Evolutionary conservation across 2,888 invertebrate genomes (phyloP).

Genomic region (Pristionchus mayeri): DNA sequence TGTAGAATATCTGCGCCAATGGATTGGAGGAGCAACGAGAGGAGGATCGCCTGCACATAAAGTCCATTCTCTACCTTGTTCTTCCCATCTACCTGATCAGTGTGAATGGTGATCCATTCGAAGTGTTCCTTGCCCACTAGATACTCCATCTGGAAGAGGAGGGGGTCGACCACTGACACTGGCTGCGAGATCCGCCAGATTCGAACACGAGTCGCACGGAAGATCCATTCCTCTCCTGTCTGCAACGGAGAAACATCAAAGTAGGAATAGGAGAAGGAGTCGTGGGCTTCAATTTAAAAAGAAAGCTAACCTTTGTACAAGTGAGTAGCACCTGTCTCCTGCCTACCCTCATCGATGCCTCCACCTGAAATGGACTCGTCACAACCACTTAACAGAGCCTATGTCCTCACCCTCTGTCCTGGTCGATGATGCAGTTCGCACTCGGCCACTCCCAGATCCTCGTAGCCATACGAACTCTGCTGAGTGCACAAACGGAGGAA

Average conservation of each 20-base stretch:
- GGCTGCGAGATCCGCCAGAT: conserved; percentile 88
- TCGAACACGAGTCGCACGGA: conserved; percentile 94
- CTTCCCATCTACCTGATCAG: conserved; percentile 57
- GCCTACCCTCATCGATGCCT: conserved; percentile 28
- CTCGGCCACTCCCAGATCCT: conserved; percentile 85
- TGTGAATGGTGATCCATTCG: conserved; percentile 91
- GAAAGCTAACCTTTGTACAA: conserved; percentile 19
- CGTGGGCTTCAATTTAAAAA: not conserved
- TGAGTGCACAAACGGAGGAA: conserved; percentile 89
- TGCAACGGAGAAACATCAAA: conserved; percentile 70
- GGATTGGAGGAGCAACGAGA: conserved; percentile 91
- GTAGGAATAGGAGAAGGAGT: not conserved
- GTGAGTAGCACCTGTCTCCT: conserved; percentile 42
- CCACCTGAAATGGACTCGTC: not conserved
- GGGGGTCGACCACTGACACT: conserved; percentile 52
- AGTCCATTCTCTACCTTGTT: not conserved
- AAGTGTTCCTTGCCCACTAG: conserved; percentile 83
- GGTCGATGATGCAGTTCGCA: conserved; percentile 33
- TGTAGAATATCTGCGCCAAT: conserved; percentile 91
- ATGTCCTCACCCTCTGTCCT: not conserved
- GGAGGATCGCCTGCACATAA: conserved; percentile 85
- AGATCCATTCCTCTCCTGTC: conserved; percentile 86
- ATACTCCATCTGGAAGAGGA: conserved; percentile 71
- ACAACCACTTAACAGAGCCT: conserved; percentile 39
- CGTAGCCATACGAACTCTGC: conserved; percentile 90